Base-by-base conservation (phyloP, 1,140 invertebrate genomes). In the Cotesia chilonis region DNA sequence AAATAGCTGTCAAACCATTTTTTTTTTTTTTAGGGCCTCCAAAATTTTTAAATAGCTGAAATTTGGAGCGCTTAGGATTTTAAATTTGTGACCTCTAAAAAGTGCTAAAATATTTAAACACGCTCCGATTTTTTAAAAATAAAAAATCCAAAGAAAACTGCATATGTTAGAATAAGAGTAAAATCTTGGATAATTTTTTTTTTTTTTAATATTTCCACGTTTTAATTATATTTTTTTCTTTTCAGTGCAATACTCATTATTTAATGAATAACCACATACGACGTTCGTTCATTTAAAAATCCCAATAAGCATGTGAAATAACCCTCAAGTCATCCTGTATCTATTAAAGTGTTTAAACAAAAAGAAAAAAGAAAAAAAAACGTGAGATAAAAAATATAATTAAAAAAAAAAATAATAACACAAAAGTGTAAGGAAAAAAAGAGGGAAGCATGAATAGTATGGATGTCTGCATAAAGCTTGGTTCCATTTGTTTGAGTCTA, bases 401-500 rank as follows among this genome's bases (percentile, higher is more conserved):
- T 57, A 20, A 20, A 57, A 20, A 57, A 57, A 20, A 57, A 5
- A 47, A 47, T 47, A 47, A 47, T 47, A 47, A 47, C 41, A 47
- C 5, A 37, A 28, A 63, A 14, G 37, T 12, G 37, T 12, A 3
- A 28, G n/a, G 37, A 37, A 10, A 14, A 36, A 37, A n/a, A 63
- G 17, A 20, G 51, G 52, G 66, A 68, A 55, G 36, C 52, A 12
- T 9, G 20, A 55, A 51, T 37, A n/a, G 66, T 51, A 68, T 55
- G 17, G 38, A 52, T 51, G 17, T 10, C 20, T 55, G 51, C 28
- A 68, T 68, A 68, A 68, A 68, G 66, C 51, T 68, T 68, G 66
- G 47, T 12, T 68, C 52, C 66, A 68, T 68, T 68, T 66, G 51
- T 66, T 66, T 20, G 54, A 51, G 41, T 51, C 38, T 38, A 65